phyloP scores from a whole-genome alignment of 1,140 invertebrate species.

The Nomia melanderi region DNA sequence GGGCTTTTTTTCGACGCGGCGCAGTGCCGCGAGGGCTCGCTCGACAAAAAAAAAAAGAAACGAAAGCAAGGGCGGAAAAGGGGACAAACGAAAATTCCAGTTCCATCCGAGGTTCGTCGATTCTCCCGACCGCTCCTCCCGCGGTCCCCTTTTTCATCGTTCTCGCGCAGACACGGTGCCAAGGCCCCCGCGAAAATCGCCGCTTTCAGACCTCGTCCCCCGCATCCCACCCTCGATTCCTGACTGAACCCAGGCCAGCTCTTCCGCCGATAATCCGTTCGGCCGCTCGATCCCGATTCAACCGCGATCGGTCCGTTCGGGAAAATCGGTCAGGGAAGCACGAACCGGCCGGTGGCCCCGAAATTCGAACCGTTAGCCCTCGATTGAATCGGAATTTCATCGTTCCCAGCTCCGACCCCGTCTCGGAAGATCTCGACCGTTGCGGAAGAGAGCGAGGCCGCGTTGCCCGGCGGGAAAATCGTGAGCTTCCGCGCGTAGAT shows the following conservation, averaged over 20 bases:
- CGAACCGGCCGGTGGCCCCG: too few relatives aligned
- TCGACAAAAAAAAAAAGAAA: conserved; percentile 46
- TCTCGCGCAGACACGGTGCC: conserved; percentile 23
- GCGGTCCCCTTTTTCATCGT: conserved; percentile 1
- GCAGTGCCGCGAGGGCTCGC: conserved; percentile 62
- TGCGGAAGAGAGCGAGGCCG: too few relatives aligned
- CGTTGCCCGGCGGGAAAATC: too few relatives aligned
- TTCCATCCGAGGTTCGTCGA: conserved; percentile 42
- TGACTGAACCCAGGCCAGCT: not conserved
- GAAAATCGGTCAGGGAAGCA: too few relatives aligned
- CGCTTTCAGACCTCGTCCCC: not conserved
- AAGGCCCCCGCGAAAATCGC: conserved; percentile 26
- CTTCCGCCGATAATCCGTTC: too few relatives aligned
- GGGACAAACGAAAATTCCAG: conserved; percentile 56
- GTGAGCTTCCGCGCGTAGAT: too few relatives aligned
- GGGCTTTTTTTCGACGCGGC: conserved; percentile 66
- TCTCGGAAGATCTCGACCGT: too few relatives aligned
- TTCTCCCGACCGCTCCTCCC: not conserved
- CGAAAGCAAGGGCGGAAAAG: conserved; percentile 38
- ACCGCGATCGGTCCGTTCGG: too few relatives aligned
- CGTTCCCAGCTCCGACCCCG: too few relatives aligned
- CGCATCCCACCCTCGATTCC: not conserved
- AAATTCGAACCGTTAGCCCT: too few relatives aligned
- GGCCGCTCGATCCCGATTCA: too few relatives aligned
- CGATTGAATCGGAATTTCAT: too few relatives aligned